Evolutionary conservation across 2,113 vertebrate genomes (phyloP).

Genomic region (Bagarius yarrelli): DNA sequence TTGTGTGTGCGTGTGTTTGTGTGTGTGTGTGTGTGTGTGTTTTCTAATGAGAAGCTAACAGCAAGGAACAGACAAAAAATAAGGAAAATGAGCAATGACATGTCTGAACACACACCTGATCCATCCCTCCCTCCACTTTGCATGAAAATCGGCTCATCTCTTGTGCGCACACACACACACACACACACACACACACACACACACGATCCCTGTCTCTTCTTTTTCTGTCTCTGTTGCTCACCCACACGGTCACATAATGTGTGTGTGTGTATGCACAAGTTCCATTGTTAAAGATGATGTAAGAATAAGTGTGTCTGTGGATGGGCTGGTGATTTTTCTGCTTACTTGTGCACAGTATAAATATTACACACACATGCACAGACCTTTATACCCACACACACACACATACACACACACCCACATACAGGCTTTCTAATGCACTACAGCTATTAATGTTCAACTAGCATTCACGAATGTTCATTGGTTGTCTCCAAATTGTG

Average conservation of each 20-base stretch:
- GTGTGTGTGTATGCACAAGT: conserved; percentile 23
- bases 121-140: not conserved
- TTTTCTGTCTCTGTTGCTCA: not conserved
- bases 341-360: conserved; percentile 33
- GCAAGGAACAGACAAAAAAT: conserved; percentile 17
- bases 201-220: not conserved
- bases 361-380: conserved; percentile 1
- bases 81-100: conserved; percentile 12
- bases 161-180: not conserved
- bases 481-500: too few relatives aligned
- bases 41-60: conserved; percentile 42
- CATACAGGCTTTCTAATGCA: not conserved
- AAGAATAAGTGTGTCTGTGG: conserved; percentile 7
- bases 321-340: conserved; percentile 39
- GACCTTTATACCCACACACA: not conserved
- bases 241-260: not conserved
- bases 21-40: conserved; percentile 34
- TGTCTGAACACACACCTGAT: conserved; percentile 36
- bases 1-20: conserved; percentile 32
- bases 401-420: not conserved
- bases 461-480: too few relatives aligned
- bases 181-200: not conserved
- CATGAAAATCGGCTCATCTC: not conserved
- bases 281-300: not conserved
- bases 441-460: not conserved